Percentiles rank a stretch among this genome's conserved stretches.
Conservation (phyloP, 2,113 vertebrate species). For the Leptobrachium leishanense region DNA sequence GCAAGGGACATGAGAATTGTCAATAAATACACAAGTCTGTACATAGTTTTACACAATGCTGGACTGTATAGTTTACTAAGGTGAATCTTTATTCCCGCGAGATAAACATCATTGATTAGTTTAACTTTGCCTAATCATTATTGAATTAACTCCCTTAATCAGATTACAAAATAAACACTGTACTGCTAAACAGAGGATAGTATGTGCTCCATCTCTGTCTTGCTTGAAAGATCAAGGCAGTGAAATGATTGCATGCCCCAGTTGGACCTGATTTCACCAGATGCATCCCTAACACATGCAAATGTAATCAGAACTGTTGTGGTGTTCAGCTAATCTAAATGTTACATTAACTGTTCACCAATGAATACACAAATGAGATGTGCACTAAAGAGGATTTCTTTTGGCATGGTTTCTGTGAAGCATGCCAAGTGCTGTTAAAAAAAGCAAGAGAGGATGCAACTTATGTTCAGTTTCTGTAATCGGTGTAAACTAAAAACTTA, state of each 20-base stretch:
- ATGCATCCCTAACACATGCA: constrained; percentile 45
- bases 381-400: constrained; percentile 28
- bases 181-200: background rate
- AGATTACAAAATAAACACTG: constrained; percentile 18
- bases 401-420: constrained; percentile 7
- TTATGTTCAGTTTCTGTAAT: background rate
- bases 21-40: too few relatives aligned
- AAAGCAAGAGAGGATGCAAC: background rate
- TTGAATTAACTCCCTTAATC: constrained; percentile 22
- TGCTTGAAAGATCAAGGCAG: constrained; percentile 1
- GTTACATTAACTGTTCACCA: constrained; percentile 35
- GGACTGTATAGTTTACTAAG: too few relatives aligned
- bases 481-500: background rate
- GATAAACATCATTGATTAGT: constrained; percentile 28
- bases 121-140: constrained; percentile 19
- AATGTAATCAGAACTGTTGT: constrained; percentile 45
- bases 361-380: constrained; percentile 41
- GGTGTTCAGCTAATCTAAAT: constrained; percentile 25
- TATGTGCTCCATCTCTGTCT: constrained; percentile 9
- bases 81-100: constrained; percentile 8
- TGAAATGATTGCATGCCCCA: constrained; percentile 2
- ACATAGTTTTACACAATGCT: too few relatives aligned
- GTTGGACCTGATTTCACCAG: constrained; percentile 31
- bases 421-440: constrained; percentile 16
- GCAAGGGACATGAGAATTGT: too few relatives aligned